Conservation (phyloP, 2,797 vertebrate genomes). For the Rhabdomys pumilio region DNA sequence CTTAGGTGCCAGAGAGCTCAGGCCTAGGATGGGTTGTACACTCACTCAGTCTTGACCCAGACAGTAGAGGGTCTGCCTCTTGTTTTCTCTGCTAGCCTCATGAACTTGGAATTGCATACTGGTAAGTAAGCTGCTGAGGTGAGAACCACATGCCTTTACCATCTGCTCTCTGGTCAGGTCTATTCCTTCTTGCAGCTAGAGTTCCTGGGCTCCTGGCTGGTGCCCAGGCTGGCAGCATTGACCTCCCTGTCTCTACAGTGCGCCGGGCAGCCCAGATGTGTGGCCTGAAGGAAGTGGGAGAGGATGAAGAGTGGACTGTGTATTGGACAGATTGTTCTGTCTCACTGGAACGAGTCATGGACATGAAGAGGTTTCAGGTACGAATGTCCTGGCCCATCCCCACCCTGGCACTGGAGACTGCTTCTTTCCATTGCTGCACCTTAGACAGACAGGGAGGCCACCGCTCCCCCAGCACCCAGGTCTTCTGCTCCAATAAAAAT, state of each 20-base stretch:
- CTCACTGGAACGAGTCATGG: constrained; percentile 89
- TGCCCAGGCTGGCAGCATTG: neutral
- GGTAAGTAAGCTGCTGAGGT: constrained; percentile 2
- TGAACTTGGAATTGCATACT: neutral
- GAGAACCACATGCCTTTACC: neutral
- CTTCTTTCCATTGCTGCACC: neutral
- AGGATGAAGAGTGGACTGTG: constrained; percentile 89
- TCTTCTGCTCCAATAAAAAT: neutral
- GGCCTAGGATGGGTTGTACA: neutral
- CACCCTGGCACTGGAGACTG: neutral
- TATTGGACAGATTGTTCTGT: constrained; percentile 90
- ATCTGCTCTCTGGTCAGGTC: neutral
- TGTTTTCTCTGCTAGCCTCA: constrained; percentile 13
- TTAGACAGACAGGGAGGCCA: neutral
- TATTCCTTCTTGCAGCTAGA: neutral
- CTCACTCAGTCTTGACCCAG: neutral
- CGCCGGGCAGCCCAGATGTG: constrained; percentile 87
- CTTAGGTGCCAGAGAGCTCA: neutral
- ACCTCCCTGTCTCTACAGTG: constrained; percentile 85
- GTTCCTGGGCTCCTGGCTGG: neutral
- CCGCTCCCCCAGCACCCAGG: neutral
- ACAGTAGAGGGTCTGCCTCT: neutral
- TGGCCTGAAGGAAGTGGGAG: constrained; percentile 89
- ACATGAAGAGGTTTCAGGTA: constrained; percentile 92
- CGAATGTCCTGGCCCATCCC: neutral